Evolutionary conservation across 2,113 vertebrate species (phyloP), one percentile per base, ranked within the genome.

Genomic region (Saimiri boliviensis): DNA sequence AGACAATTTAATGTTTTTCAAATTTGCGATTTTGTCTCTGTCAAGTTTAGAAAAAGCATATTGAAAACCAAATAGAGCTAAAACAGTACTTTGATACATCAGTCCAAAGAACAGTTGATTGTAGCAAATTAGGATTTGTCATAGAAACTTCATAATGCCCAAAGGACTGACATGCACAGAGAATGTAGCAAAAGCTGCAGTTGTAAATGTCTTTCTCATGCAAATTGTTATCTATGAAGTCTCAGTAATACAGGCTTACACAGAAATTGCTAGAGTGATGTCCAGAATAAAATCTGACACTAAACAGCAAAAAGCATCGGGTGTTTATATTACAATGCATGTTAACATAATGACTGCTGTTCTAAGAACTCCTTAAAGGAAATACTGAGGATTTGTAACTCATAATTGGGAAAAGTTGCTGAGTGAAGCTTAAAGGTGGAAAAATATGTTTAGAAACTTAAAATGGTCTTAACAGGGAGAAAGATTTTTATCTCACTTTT

Each of bases 1-100:
- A 97, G 95, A 87, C 96, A 97, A 63, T 86, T 95, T 87, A 82
- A 95, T 95, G 70, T 93, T 97, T 97, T 96, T 71, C 86, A 97
- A 2, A 92, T 92, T 97, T 91, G n/a, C 93, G 82, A 17, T 60
- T 94, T 93, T 97, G 66, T 84, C 89, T 87, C 91, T 97, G 27
- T 95, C 93, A 84, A 17, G 86, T 91, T 2, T 86, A 23, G 52
- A 97, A 96, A 63, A 95, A 97, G 84, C 93, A 95, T 95, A 96
- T 92, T 96, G 93, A 94, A 97, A 94, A 96, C 93, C 76, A 92
- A 77, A 88, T 92, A 88, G 9, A 77, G 8, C 79, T 96, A 95
- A 97, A 96, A 77, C 63, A 94, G 76, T 94, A 84, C 68, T 89
- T 96, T 68, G 25, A 70, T 70, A 86, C 71, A 92, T 32, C 54